A percentile compares a stretch with the other conserved stretches of the same genome.
Conservation (phyloP, 2,113 vertebrate genomes). For the Mesocricetus auratus region DNA sequence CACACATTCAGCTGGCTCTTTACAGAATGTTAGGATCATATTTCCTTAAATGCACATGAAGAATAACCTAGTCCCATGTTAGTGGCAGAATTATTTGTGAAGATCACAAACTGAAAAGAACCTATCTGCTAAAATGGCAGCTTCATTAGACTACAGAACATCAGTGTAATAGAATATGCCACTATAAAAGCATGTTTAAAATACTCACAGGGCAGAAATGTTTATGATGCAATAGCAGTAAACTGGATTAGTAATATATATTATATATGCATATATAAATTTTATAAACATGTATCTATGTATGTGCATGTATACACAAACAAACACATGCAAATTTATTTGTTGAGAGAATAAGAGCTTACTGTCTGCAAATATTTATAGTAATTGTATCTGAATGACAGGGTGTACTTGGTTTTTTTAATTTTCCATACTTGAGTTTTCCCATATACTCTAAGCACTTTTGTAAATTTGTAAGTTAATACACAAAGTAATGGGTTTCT, state of each 20-base stretch:
- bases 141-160: slow-evolving; percentile 34
- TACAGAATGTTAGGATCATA: not conserved
- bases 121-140: not conserved
- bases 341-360: not conserved
- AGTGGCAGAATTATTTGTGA: not conserved
- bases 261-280: not conserved
- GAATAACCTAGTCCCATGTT: not conserved
- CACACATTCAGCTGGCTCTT: not conserved
- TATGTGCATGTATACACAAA: not conserved
- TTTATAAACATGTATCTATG: not conserved
- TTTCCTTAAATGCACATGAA: not conserved
- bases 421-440: not conserved
- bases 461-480: not conserved
- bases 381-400: not conserved
- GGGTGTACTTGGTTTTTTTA: not conserved
- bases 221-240: not conserved
- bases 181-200: not conserved
- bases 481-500: not conserved
- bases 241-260: not conserved
- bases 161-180: not conserved
- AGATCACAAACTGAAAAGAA: not conserved
- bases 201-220: not conserved
- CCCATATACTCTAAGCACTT: not conserved
- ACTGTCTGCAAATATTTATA: not conserved
- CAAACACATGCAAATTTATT: not conserved